phyloP scores from a whole-genome alignment of 2,113 vertebrate genomes.

The Origma solitaria region DNA sequence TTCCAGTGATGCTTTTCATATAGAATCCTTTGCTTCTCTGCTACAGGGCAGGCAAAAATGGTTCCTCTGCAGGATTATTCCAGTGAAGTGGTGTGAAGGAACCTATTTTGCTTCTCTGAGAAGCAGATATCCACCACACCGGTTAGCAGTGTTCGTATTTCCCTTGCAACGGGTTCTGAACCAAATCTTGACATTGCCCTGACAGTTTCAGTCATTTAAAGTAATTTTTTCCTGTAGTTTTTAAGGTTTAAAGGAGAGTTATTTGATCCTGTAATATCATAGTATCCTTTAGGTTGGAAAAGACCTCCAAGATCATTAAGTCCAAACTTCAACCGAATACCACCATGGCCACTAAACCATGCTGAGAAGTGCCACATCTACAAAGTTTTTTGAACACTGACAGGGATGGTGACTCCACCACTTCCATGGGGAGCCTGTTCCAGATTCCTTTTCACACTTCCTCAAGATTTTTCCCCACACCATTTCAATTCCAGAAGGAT shows the following conservation, averaged over 20 bases:
- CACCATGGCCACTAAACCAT: neutral
- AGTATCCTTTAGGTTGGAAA: accelerated
- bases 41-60: neutral
- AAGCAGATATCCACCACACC: neutral
- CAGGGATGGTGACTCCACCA: neutral
- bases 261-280: neutral
- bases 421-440: neutral
- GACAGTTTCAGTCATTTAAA: neutral
- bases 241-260: neutral
- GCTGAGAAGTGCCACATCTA: neutral
- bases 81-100: neutral
- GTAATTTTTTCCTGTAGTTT: neutral
- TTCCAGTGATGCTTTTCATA: neutral
- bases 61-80: neutral
- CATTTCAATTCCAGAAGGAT: neutral
- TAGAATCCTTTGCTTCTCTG: neutral
- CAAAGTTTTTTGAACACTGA: neutral
- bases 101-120: neutral
- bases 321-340: neutral
- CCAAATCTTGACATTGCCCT: neutral
- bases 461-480: neutral
- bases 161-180: neutral
- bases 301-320: neutral
- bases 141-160: neutral
- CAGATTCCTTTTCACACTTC: neutral